phyloP scores from a whole-genome alignment of 2,888 invertebrate species.

The Ceratothoa steindachneri region DNA sequence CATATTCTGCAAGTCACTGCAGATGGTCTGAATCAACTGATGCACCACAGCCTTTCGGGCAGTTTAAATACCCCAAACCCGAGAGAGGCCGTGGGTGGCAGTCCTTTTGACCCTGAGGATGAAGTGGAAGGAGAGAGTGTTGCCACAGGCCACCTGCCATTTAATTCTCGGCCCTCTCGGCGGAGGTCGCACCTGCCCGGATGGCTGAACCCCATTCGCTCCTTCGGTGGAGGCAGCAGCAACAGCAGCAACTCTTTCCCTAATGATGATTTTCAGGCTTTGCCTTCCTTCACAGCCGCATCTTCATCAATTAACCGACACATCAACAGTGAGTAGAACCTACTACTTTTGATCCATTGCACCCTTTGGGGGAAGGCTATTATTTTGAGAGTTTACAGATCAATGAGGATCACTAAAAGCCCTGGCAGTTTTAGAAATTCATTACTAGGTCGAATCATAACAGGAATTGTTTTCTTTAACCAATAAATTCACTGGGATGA shows the following conservation, averaged over 20 bases:
- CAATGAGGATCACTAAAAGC: no score
- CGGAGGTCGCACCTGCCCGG: not conserved
- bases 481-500: no score
- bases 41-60: constrained; percentile 10
- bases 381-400: no score
- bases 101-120: constrained; percentile 1
- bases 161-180: not conserved
- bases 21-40: constrained; percentile 26
- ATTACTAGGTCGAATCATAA: no score
- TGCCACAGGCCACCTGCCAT: not conserved
- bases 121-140: not conserved
- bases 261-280: not conserved
- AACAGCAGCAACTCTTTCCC: not conserved
- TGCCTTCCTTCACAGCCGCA: no score
- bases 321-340: not conserved
- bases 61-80: not conserved
- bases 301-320: not conserved
- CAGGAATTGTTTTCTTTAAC: no score
- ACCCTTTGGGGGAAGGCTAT: no score
- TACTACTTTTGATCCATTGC: no score
- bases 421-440: no score
- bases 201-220: not conserved
- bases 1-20: constrained; percentile 25
- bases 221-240: not conserved
- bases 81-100: not conserved